phyloP scores from a whole-genome alignment of 92 coral and sea anemone species.

The Porites divaricata region DNA sequence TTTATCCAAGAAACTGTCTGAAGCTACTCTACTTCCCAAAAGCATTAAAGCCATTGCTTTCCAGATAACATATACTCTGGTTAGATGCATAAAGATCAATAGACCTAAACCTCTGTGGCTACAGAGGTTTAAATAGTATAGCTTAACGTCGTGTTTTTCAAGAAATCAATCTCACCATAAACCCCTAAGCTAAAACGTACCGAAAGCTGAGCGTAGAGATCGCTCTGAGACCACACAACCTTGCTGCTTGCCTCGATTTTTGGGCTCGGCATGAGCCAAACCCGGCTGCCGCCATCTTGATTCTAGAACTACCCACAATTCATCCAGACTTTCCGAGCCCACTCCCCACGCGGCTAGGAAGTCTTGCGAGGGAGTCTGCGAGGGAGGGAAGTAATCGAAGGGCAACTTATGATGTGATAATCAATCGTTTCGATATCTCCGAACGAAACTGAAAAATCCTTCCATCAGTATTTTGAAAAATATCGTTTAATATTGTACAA shows the following conservation, averaged over 20 bases:
- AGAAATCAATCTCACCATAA: neutral
- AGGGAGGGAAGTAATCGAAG: neutral
- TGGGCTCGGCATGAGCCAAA: constrained; percentile 40
- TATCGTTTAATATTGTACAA: no score
- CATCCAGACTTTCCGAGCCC: neutral
- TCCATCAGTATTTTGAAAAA: neutral
- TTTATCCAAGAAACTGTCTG: no score
- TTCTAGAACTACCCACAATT: constrained; percentile 16
- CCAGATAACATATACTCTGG: no score
- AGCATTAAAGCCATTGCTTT: no score
- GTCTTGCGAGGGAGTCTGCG: no score
- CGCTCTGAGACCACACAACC: constrained; percentile 75
- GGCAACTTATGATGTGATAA: neutral
- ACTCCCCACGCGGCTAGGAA: neutral
- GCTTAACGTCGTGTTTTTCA: no score
- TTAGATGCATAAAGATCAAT: no score
- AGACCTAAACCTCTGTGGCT: no score
- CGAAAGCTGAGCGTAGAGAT: constrained; percentile 95
- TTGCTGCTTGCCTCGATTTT: constrained; percentile 64
- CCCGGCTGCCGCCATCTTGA: constrained; percentile 90
- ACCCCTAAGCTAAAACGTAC: constrained; percentile 44
- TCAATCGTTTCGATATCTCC: neutral
- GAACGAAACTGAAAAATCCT: neutral
- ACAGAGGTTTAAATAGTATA: no score
- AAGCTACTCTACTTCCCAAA: no score